phyloP scores from a whole-genome alignment of 2,888 invertebrate genomes.

The Pheosia tremula region DNA sequence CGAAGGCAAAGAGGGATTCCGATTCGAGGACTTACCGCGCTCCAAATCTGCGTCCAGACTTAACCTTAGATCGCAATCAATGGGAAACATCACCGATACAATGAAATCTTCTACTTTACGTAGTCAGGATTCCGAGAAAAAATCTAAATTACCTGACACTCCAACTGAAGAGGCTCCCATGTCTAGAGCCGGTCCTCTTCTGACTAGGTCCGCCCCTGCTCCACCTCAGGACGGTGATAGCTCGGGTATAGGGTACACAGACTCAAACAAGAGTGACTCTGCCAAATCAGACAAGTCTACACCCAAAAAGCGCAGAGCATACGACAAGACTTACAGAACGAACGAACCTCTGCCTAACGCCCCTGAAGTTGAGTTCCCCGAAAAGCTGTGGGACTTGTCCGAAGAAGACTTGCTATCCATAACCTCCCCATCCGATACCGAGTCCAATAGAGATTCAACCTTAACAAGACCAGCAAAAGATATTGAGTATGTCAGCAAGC shows the following conservation, averaged over 20 bases:
- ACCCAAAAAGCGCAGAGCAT: conserved; percentile 87
- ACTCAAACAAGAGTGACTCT: conserved; percentile 79
- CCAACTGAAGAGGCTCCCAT: conserved; percentile 70
- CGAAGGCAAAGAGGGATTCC: conserved; percentile 84
- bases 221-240: conserved; percentile 75
- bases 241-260: conserved; percentile 80
- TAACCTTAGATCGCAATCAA: conserved; percentile 80
- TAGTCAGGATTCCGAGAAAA: conserved; percentile 66
- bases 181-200: conserved; percentile 39
- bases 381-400: conserved; percentile 91
- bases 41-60: conserved; percentile 85
- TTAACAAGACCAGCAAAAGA: conserved; percentile 85
- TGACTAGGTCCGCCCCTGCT: conserved; percentile 61
- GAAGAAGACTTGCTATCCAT: conserved; percentile 85
- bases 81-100: conserved; percentile 82
- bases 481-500: conserved; percentile 84
- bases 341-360: conserved; percentile 91
- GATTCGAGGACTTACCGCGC: conserved; percentile 81
- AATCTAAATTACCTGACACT: conserved; percentile 64
- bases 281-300: conserved; percentile 81
- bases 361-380: conserved; percentile 91
- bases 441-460: conserved; percentile 83
- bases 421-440: conserved; percentile 84
- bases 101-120: conserved; percentile 73
- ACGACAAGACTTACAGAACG: conserved; percentile 93